phyloP scores from a whole-genome alignment of 37 sponge, comb jelly and placozoan species.

The Haliclona indistincta region DNA sequence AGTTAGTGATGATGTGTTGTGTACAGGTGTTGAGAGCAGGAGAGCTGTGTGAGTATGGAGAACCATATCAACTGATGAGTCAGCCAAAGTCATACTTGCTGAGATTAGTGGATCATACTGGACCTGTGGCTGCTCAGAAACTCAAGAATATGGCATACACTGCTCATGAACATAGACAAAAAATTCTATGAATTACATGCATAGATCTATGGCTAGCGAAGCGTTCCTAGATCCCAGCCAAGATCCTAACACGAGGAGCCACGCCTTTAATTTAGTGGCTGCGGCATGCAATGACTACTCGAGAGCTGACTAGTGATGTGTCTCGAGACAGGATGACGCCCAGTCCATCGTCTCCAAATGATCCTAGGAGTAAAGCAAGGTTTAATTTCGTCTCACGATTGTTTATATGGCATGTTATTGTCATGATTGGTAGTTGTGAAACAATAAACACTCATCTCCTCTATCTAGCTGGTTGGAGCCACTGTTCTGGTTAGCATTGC shows the following conservation, averaged over 20 bases:
- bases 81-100: constrained; percentile 20
- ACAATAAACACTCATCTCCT: too few relatives aligned
- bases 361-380: constrained; percentile 42
- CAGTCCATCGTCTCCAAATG: constrained; percentile 8
- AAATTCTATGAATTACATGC: too few relatives aligned
- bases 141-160: constrained; percentile 48
- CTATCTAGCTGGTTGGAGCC: constrained; percentile 73
- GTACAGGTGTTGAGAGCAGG: constrained; percentile 48
- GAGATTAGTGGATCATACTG: constrained; percentile 44
- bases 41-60: constrained; percentile 43
- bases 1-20: background rate
- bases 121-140: constrained; percentile 21
- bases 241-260: too few relatives aligned
- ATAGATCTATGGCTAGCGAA: too few relatives aligned
- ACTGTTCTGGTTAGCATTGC: constrained; percentile 52
- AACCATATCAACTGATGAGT: constrained; percentile 42
- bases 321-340: too few relatives aligned
- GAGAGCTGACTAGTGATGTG: too few relatives aligned
- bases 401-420: constrained; percentile 56
- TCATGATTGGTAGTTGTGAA: too few relatives aligned
- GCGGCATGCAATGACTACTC: too few relatives aligned
- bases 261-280: too few relatives aligned
- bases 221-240: too few relatives aligned
- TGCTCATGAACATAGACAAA: too few relatives aligned
- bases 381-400: constrained; percentile 40